A percentile compares a stretch with the other conserved stretches of the same genome.
Conservation (phyloP, 1,140 invertebrate genomes). For the Trissolcus basalis region DNA sequence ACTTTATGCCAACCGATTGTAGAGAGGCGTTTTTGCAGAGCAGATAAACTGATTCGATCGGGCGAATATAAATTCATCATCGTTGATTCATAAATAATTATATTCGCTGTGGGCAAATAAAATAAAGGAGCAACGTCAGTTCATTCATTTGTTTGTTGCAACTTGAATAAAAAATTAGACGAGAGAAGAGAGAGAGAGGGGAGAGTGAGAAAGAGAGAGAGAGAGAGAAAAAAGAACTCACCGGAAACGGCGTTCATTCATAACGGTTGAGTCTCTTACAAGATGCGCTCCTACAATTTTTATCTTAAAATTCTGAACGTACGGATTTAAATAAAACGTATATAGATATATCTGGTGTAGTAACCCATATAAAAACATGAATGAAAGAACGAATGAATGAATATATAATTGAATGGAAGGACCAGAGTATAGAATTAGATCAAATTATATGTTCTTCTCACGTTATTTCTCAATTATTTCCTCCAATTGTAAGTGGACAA, state of each 20-base stretch:
- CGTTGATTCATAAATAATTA: too few relatives aligned
- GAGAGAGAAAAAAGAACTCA: too few relatives aligned
- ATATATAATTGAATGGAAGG: conserved; percentile 27
- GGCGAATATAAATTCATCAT: too few relatives aligned
- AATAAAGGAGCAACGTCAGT: too few relatives aligned
- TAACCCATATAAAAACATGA: conserved; percentile 46
- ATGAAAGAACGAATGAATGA: conserved; percentile 36
- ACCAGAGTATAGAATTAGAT: conserved; percentile 27
- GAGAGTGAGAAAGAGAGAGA: too few relatives aligned
- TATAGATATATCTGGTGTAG: conserved; percentile 19
- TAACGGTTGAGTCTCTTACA: too few relatives aligned
- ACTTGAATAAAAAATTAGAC: too few relatives aligned
- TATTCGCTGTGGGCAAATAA: too few relatives aligned
- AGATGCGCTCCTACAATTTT: too few relatives aligned
- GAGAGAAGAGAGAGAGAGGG: too few relatives aligned
- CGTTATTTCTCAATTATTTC: conserved; percentile 3
- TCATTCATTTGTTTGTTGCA: too few relatives aligned
- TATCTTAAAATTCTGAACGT: not conserved
- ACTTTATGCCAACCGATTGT: not conserved
- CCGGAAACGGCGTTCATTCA: too few relatives aligned
- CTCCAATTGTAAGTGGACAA: not conserved
- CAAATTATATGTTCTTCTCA: conserved; percentile 19
- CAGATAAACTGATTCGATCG: not conserved
- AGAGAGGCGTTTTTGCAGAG: conserved; percentile 17
- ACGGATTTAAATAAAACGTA: conserved; percentile 2